Percentiles rank a stretch among this genome's conserved stretches.
Conservation (phyloP, 2,888 invertebrate species). For the Zaprionus bogoriensis region DNA sequence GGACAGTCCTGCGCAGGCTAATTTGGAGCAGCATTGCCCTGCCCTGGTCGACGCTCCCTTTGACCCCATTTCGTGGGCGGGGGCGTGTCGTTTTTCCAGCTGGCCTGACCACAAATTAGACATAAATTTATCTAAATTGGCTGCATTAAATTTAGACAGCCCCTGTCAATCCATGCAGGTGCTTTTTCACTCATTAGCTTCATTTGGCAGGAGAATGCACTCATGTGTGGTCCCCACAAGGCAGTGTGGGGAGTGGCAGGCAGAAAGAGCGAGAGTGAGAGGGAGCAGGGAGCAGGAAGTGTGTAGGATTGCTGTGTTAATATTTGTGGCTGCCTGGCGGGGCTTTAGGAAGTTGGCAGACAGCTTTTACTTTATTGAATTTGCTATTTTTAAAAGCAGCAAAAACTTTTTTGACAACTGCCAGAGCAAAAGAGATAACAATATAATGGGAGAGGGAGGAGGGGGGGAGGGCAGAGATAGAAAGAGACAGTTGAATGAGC, state of each 20-base stretch:
- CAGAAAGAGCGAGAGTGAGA: neutral
- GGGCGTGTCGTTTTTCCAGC: neutral
- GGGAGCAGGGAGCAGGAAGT: neutral
- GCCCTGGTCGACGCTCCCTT: conserved; percentile 27
- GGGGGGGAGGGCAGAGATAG: neutral
- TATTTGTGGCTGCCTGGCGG: conserved; percentile 6
- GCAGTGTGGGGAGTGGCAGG: conserved; percentile 1
- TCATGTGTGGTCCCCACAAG: too few species aligned
- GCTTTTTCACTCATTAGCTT: conserved; percentile 41
- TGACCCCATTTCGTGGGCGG: conserved; percentile 39
- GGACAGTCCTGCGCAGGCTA: conserved; percentile 20
- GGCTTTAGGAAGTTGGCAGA: conserved; percentile 31
- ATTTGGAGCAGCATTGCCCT: conserved; percentile 21
- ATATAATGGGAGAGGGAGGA: conserved; percentile 1
- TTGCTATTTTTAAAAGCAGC: conserved; percentile 30
- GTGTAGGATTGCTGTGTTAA: neutral
- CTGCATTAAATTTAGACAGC: conserved; percentile 42
- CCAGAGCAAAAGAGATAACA: neutral
- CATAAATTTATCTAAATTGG: conserved; percentile 46
- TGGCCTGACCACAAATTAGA: conserved; percentile 46
- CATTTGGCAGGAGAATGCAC: conserved; percentile 34
- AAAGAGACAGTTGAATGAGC: neutral
- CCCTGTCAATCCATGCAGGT: conserved; percentile 24
- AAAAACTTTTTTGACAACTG: conserved; percentile 36
- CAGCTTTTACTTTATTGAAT: conserved; percentile 53